Base-by-base conservation (phyloP, 1,140 invertebrate species). In the Anthonomus grandis region DNA sequence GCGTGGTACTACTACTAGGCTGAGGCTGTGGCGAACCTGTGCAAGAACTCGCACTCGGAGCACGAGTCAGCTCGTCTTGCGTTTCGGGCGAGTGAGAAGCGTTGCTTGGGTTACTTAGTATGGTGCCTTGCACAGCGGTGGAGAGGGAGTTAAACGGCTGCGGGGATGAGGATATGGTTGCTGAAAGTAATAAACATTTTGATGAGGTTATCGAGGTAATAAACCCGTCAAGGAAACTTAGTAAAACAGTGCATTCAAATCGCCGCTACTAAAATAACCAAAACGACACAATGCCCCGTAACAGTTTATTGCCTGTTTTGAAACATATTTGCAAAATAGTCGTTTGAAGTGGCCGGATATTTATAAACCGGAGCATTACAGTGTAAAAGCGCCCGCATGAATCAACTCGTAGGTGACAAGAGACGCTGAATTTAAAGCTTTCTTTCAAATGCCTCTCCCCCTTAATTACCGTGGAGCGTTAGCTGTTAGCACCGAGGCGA, bases 21-120 rank as follows among this genome's bases (percentile, higher is more conserved):
- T 67, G 67, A 2, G 68, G 67, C 31, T 68, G 66, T 6, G 70
- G 70, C 2, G 71, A 70, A 21, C 68, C 64, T n/a, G n/a, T n/a
- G 34, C 65, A 63, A 8, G 69, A 66, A 50, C 57, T 66, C 18
- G 62, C 62, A n/a, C 60, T 66, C 1, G 70, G 53, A 1, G 59
- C 53, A 36, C 66, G 50, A 1, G 38, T 31, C 3, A 52, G 39
- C 51, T 70, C 63, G 44, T 71, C 68, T 2, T 58, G 48, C 9
- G 59, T 57, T 19, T 63, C 61, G 5, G 56, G 38, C 2, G 56
- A 58, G 19, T 58, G 62, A 18, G 56, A 53, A 15, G 39, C 51
- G 19, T 57, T 64, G 42, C 59, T 57, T 46, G 55, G 59, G 24
- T 54, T 57, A 17, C 47, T 54, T 1, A 62, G 19, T 6, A 44